Base-by-base conservation (phyloP, 2,888 invertebrate genomes). In the Nipponacmea schrenckii region DNA sequence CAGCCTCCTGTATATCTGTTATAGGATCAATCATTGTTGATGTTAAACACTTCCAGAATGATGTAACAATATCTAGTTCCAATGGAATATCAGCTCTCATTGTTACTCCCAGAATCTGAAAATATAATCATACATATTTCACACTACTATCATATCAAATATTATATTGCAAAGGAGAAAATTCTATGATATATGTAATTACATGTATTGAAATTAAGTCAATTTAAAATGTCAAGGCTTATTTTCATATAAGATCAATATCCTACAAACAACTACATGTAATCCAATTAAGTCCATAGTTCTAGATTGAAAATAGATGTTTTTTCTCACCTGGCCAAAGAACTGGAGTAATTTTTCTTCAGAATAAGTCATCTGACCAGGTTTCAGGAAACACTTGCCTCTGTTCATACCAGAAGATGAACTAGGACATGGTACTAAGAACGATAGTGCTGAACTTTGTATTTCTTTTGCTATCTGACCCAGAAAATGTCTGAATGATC, bases 401-500 rank as follows among this genome's bases (percentile, higher is more conserved):
- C 83, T 85, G 77, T 83, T 84, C 68, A 76, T 77, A n/a, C 82
- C 81, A 39, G 76, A 75, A 12, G 80, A 81, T 0, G 84, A 75
- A 69, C 85, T 85, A 17, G 84, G 85, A 74, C 87, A 86, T 44
- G 83, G 83, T 31, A 88, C 78, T 70, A 89, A 77, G 17, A 89
- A 72, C 24, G 81, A 80, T 27, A 89, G 70, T 0, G 80, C n/a
- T 4, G 84, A 78, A 31, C 83, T 80, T 74, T 87, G 86, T 7
- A 89, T 75, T 72, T 89, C 89, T 50, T 82, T 80, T 0, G 87
- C 85, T 69, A 86, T 82, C 77, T 87, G 86, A 80, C 87, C 85
- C 68, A 89, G 80, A 74, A 89, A 89, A 72, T 89, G 89, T 15
- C 89, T 82, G 80, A 89, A 89, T 12, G 89, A 89, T 5, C 89